Conservation (phyloP, 1,140 invertebrate species). For the Melanaphis sacchari region DNA sequence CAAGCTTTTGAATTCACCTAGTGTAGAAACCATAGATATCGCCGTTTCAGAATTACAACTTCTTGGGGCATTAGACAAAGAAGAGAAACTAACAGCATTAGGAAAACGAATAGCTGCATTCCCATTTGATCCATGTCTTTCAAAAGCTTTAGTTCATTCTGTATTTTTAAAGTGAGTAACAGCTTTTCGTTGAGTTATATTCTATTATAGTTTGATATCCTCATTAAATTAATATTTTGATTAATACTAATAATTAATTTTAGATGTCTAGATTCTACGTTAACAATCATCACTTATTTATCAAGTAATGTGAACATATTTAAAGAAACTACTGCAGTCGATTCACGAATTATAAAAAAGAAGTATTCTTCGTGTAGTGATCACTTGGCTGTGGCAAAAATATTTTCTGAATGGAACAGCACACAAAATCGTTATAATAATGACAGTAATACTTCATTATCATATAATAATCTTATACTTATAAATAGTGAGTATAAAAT, state of each 20-base stretch:
- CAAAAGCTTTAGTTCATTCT: slow-evolving; percentile 67
- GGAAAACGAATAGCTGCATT: slow-evolving; percentile 68
- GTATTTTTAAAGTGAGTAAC: slow-evolving; percentile 66
- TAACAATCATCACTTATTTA: slow-evolving; percentile 63
- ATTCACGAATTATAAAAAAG: slow-evolving; percentile 65
- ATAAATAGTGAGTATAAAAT: slow-evolving; percentile 61
- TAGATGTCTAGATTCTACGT: slow-evolving; percentile 65
- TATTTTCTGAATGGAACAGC: slow-evolving; percentile 66
- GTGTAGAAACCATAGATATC: slow-evolving; percentile 63
- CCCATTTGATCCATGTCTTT: slow-evolving; percentile 68
- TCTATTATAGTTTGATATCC: background rate
- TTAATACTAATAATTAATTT: slow-evolving; percentile 30
- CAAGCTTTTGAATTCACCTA: slow-evolving; percentile 69
- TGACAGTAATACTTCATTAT: background rate
- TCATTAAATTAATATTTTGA: background rate
- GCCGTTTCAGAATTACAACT: slow-evolving; percentile 68
- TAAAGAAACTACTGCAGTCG: slow-evolving; percentile 60
- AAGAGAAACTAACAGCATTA: slow-evolving; percentile 69
- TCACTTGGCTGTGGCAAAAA: slow-evolving; percentile 66
- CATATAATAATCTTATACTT: slow-evolving; percentile 18
- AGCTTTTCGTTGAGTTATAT: slow-evolving; percentile 1
- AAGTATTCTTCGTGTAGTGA: slow-evolving; percentile 67
- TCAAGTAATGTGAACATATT: slow-evolving; percentile 63
- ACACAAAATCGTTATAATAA: slow-evolving; percentile 55
- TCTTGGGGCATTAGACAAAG: slow-evolving; percentile 67